phyloP scores from a whole-genome alignment of 2,888 invertebrate species.

The Globia sparganii region DNA sequence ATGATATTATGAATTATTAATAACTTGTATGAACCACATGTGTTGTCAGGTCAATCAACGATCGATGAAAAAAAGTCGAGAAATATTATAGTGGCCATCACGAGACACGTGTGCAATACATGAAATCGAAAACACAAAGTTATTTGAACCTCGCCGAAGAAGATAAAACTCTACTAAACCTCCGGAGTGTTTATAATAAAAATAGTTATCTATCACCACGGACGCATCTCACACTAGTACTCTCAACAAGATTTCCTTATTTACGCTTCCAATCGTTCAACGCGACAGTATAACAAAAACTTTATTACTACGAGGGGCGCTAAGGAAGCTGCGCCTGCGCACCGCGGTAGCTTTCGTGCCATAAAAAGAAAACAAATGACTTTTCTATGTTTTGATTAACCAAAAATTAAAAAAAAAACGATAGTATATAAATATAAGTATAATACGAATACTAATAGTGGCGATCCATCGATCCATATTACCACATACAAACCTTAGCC shows the following conservation, averaged over 20 bases:
- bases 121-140: constrained; percentile 61
- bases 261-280: constrained; percentile 68
- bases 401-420: constrained; percentile 22
- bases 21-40: constrained; percentile 53
- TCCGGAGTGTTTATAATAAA: constrained; percentile 68
- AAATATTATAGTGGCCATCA: constrained; percentile 49
- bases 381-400: constrained; percentile 15
- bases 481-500: constrained; percentile 70
- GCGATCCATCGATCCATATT: constrained; percentile 56
- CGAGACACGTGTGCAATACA: constrained; percentile 54
- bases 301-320: constrained; percentile 65
- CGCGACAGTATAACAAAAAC: constrained; percentile 65
- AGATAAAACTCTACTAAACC: constrained; percentile 63
- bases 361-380: constrained; percentile 47
- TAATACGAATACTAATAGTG: constrained; percentile 29
- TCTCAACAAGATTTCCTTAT: constrained; percentile 67
- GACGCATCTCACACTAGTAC: constrained; percentile 66
- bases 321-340: constrained; percentile 69
- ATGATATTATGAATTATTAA: constrained; percentile 58
- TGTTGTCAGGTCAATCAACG: constrained; percentile 58
- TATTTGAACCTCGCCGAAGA: constrained; percentile 57
- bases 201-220: constrained; percentile 71
- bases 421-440: too few species aligned
- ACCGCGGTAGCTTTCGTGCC: constrained; percentile 22
- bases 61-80: constrained; percentile 37